Evolutionary conservation across 2,113 vertebrate genomes (phyloP).

Genomic region (Cinclus cinclus): DNA sequence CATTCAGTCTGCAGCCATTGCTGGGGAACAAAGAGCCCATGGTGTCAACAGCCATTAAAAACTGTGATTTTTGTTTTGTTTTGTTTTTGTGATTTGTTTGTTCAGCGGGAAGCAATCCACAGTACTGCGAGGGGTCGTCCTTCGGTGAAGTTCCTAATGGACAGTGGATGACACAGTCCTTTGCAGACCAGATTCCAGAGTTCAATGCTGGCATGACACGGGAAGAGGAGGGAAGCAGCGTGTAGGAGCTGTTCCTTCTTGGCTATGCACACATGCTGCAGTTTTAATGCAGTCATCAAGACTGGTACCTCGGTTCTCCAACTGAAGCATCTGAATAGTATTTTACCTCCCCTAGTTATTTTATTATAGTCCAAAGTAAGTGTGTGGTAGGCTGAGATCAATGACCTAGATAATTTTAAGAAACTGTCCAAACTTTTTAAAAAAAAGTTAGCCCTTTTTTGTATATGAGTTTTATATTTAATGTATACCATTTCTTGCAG

Average conservation of each 20-base stretch:
- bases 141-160: slow-evolving; percentile 78
- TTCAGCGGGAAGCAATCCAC: slow-evolving; percentile 57
- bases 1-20: background rate
- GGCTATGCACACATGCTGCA: slow-evolving; percentile 56
- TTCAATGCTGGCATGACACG: background rate
- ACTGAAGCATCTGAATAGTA: slow-evolving; percentile 69
- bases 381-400: slow-evolving; percentile 62
- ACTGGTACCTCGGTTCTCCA: slow-evolving; percentile 67
- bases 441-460: slow-evolving; percentile 51
- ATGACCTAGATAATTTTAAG: slow-evolving; percentile 63
- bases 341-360: slow-evolving; percentile 60
- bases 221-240: slow-evolving; percentile 44
- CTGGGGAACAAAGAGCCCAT: background rate
- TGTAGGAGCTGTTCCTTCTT: slow-evolving; percentile 25
- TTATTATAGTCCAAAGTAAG: slow-evolving; percentile 49
- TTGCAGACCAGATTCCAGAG: slow-evolving; percentile 84
- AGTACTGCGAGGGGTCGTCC: slow-evolving; percentile 30
- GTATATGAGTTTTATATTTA: slow-evolving; percentile 75
- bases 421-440: slow-evolving; percentile 10
- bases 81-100: background rate
- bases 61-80: background rate
- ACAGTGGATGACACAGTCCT: slow-evolving; percentile 86
- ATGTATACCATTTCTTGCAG: slow-evolving; percentile 65
- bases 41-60: background rate
- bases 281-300: slow-evolving; percentile 75